These are phyloP conservation scores for Pogona vitticeps DNA, from an alignment of 2,113 vertebrate species.

Conservation along the genomic window DNA sequence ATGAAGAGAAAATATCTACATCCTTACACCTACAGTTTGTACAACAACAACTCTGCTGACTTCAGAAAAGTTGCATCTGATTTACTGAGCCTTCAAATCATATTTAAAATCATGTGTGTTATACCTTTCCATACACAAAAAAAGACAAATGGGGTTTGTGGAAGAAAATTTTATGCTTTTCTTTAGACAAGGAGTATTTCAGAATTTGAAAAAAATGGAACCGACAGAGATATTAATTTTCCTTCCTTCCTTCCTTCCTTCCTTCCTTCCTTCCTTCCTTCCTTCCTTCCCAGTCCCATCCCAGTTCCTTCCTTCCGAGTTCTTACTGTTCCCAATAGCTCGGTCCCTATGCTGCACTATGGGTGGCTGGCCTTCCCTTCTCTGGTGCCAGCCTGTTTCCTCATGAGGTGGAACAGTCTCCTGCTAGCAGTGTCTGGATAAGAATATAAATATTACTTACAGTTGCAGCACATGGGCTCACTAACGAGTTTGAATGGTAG, in stretches of 20 bases:
- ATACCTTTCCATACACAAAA: not conserved
- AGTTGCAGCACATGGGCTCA: no score
- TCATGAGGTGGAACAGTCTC: no score
- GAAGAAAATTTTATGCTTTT: not conserved
- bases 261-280: not conserved
- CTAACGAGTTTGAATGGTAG: no score
- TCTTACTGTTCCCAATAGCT: no score
- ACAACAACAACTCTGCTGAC: not conserved
- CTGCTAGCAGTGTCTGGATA: no score
- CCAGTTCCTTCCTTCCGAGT: no score
- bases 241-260: not conserved
- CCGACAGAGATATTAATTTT: no score
- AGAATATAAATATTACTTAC: no score
- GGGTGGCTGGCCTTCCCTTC: no score
- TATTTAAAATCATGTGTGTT: not conserved
- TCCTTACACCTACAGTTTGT: not conserved
- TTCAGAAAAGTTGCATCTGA: conserved; percentile 2
- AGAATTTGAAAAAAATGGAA: not conserved
- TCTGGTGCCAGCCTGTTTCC: no score
- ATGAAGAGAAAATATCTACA: not conserved
- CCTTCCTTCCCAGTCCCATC: no score
- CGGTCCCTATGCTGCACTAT: no score
- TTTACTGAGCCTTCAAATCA: not conserved
- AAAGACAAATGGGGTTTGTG: not conserved
- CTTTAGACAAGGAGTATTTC: not conserved